Conservation (phyloP, 2,888 invertebrate species). For the Limenitis camilla region DNA sequence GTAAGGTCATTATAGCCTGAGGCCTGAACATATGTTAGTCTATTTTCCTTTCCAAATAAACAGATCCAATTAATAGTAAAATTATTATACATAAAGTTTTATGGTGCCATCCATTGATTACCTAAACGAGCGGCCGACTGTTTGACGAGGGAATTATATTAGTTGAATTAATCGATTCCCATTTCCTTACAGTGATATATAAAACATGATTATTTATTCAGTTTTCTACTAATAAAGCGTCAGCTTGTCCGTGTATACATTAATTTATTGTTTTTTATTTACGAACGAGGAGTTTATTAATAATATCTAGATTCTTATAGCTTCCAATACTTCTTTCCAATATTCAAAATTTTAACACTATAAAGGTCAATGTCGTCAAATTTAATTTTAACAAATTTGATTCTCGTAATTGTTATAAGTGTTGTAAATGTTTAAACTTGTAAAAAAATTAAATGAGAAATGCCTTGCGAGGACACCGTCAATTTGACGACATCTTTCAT, state of each 20-base stretch:
- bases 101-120: slow-evolving; percentile 65
- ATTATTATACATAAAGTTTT: slow-evolving; percentile 61
- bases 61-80: slow-evolving; percentile 52
- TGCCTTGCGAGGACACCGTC: too few species aligned
- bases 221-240: slow-evolving; percentile 8
- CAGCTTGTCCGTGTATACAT: background rate
- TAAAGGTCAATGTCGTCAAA: too few species aligned
- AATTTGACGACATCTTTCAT: too few species aligned
- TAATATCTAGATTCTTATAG: too few species aligned
- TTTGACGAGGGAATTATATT: slow-evolving; percentile 69
- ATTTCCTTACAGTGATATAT: slow-evolving; percentile 44
- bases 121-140: slow-evolving; percentile 62
- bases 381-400: too few species aligned
- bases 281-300: background rate
- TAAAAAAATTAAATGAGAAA: too few species aligned
- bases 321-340: too few species aligned
- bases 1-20: too few species aligned
- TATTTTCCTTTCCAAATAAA: slow-evolving; percentile 9
- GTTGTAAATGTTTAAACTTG: too few species aligned
- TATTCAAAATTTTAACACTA: too few species aligned
- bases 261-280: slow-evolving; percentile 6
- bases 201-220: slow-evolving; percentile 11
- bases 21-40: background rate
- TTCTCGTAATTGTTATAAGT: too few species aligned
- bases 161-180: slow-evolving; percentile 69